Evolutionary conservation across 2,888 invertebrate species (phyloP).

Genomic region (Plusia festucae): DNA sequence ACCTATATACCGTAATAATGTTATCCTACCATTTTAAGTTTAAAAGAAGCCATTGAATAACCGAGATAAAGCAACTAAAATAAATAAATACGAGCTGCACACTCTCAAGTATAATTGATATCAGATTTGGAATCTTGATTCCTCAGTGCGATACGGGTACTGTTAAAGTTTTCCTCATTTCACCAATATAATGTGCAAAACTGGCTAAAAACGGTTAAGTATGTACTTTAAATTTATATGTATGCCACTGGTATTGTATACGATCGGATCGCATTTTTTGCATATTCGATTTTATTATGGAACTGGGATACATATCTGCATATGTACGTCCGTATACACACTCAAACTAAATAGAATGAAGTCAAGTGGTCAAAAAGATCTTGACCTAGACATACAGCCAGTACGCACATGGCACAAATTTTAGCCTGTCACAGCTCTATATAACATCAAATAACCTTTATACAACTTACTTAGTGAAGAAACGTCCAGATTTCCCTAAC

Average conservation of each 20-base stretch:
- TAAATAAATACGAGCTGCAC: neutral
- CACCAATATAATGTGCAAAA: constrained; percentile 12
- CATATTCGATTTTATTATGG: neutral
- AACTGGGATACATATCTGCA: neutral
- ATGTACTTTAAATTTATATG: neutral
- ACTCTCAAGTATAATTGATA: neutral
- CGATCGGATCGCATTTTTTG: neutral
- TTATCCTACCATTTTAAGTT: too few relatives aligned
- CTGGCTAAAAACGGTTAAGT: neutral
- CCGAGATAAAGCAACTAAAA: neutral
- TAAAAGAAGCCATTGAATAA: neutral
- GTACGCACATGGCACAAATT: neutral
- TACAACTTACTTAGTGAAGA: too few relatives aligned
- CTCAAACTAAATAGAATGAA: neutral
- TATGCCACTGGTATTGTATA: neutral
- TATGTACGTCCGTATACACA: neutral
- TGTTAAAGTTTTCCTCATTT: constrained; percentile 22
- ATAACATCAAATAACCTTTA: too few relatives aligned
- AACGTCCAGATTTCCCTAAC: too few relatives aligned
- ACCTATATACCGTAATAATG: too few relatives aligned
- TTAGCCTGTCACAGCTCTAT: too few relatives aligned
- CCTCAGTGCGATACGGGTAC: constrained; percentile 1
- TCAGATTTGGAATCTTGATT: constrained; percentile 5
- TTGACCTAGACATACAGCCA: neutral
- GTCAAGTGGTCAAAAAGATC: neutral